Evolutionary conservation across 2,888 invertebrate genomes (phyloP).

Genomic region (Psylliodes chrysocephalus): DNA sequence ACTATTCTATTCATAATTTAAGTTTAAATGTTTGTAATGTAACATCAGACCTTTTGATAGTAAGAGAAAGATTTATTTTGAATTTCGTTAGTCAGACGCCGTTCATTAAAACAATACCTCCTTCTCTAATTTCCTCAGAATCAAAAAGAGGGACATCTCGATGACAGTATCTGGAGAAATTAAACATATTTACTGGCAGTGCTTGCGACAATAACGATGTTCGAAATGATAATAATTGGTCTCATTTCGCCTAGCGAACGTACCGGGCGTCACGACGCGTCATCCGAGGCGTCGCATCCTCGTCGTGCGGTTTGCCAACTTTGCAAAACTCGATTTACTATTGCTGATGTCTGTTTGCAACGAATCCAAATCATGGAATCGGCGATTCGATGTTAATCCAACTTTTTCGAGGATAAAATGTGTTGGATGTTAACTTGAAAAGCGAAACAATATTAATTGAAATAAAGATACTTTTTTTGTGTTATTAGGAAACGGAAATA

Average conservation of each 20-base stretch:
- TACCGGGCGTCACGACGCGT: conserved; percentile 41
- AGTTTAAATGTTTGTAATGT: too few relatives aligned
- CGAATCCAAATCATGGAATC: conserved; percentile 36
- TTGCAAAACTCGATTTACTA: conserved; percentile 48
- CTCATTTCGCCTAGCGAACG: conserved; percentile 46
- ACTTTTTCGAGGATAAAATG: background rate
- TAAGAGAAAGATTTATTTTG: background rate
- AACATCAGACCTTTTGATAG: too few relatives aligned
- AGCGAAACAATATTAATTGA: too few relatives aligned
- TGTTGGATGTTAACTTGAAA: too few relatives aligned
- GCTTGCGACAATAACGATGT: conserved; percentile 42
- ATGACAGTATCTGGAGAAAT: conserved; percentile 30
- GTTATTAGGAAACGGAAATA: too few relatives aligned
- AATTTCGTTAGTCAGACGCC: background rate
- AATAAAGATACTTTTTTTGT: too few relatives aligned
- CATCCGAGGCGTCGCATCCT: conserved; percentile 36
- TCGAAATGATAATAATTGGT: conserved; percentile 42
- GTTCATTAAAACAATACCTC: conserved; percentile 24
- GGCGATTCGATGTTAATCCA: background rate
- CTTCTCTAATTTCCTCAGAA: conserved; percentile 11
- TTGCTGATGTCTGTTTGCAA: conserved; percentile 44
- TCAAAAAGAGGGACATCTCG: conserved; percentile 21
- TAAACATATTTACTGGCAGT: conserved; percentile 37
- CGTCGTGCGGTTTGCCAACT: conserved; percentile 52
- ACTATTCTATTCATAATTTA: too few relatives aligned